Evolutionary conservation across 2,888 invertebrate genomes (phyloP).

Genomic region (Rotaria sp.): DNA sequence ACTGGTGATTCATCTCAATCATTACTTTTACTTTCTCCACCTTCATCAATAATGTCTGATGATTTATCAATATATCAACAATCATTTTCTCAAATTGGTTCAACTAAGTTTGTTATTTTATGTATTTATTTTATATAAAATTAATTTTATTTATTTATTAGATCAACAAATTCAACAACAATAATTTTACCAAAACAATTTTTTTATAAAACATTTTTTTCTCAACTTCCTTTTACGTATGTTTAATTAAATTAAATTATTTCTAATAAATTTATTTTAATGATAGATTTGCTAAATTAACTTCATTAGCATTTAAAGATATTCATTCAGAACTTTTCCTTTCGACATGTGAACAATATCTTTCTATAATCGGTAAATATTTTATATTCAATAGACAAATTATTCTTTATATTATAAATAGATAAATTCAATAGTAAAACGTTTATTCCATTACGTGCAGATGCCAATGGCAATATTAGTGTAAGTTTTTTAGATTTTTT

Average conservation of each 20-base stretch:
- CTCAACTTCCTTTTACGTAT: not conserved
- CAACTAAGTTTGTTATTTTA: not conserved
- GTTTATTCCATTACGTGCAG: slow-evolving; percentile 55
- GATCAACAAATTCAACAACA: not conserved
- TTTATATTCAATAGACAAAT: not conserved
- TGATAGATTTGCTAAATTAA: slow-evolving; percentile 43
- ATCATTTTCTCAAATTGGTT: not conserved
- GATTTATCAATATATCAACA: not conserved
- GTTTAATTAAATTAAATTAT: not conserved
- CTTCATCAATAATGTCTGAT: not conserved
- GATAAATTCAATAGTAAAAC: slow-evolving; percentile 54
- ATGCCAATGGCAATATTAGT: slow-evolving; percentile 53
- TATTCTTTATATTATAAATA: slow-evolving; percentile 46
- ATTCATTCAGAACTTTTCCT: slow-evolving; percentile 48
- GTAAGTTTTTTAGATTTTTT: slow-evolving; percentile 48
- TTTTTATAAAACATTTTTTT: slow-evolving; percentile 6
- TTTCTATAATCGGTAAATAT: slow-evolving; percentile 44
- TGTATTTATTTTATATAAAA: not conserved
- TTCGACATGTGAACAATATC: slow-evolving; percentile 49
- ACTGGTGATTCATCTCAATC: slow-evolving; percentile 35
- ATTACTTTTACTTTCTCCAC: not conserved
- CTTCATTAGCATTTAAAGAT: slow-evolving; percentile 47
- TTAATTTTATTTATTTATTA: not conserved
- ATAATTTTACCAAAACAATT: not conserved
- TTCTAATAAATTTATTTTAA: not conserved